These are phyloP conservation scores for Chlorospingus semifuscus DNA, from an alignment of 2,797 vertebrate genomes.

Conservation along the genomic window DNA sequence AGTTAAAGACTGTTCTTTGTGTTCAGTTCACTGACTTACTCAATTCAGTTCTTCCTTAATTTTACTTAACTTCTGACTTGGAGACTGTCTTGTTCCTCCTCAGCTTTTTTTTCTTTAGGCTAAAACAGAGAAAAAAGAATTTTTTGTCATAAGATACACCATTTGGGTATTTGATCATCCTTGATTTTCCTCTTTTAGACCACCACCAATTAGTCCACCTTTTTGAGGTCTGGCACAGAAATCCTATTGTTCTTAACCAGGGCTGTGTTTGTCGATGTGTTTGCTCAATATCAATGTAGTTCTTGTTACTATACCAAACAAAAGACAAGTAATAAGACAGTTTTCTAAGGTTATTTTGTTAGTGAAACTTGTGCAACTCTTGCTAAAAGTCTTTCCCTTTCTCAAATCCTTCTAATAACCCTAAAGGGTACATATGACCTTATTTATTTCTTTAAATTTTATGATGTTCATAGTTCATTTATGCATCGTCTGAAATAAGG, in stretches of 20 bases:
- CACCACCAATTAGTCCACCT: not conserved
- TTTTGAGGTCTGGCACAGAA: not conserved
- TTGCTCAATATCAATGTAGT: not conserved
- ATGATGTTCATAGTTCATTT: not conserved
- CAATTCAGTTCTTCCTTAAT: not conserved
- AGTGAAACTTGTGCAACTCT: not conserved
- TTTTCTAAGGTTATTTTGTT: not conserved
- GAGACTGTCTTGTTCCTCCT: not conserved
- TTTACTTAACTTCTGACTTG: not conserved
- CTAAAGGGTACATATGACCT: not conserved
- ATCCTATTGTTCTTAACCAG: not conserved
- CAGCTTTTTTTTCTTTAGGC: not conserved
- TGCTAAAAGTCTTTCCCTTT: not conserved
- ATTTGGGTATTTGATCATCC: not conserved
- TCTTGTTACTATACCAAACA: not conserved
- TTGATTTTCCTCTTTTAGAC: not conserved
- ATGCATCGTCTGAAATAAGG: not conserved
- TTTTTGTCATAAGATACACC: not conserved
- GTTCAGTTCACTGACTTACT: not conserved
- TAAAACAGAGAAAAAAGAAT: not conserved
- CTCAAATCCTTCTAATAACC: not conserved
- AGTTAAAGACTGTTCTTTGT: not conserved
- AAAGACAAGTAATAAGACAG: not conserved
- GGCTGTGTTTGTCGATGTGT: not conserved
- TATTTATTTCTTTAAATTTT: not conserved